Base-by-base conservation (phyloP, 37 sponge, comb jelly and placozoan genomes). In the Mnemiopsis leidyi region DNA sequence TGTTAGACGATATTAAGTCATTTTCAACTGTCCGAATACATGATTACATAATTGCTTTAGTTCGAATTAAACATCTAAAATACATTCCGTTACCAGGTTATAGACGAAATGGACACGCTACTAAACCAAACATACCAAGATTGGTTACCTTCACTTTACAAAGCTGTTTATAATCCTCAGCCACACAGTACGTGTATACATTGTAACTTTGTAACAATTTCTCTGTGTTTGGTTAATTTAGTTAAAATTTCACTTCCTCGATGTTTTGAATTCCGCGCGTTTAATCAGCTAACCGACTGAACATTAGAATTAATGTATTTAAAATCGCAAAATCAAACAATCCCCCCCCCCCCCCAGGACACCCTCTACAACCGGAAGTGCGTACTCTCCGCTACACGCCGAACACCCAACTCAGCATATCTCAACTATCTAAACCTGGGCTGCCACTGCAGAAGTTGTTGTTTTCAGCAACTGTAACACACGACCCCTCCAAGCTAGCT, bases 51-150 rank as follows among this genome's bases (percentile, higher is more conserved):
- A n/a, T n/a, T n/a, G n/a, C n/a, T n/a, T n/a, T n/a, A n/a, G n/a
- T n/a, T n/a, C n/a, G n/a, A n/a, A n/a, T n/a, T n/a, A n/a, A n/a
- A n/a, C n/a, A n/a, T n/a, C n/a, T n/a, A n/a, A n/a, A n/a, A n/a
- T n/a, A n/a, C n/a, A n/a, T n/a, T n/a, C n/a, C n/a, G n/a, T n/a
- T n/a, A n/a, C 24, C 73, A 69, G 73, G 97, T 99, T 24, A 85
- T 99, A 0, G 99, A 99, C 92, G 99, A 99, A 73, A 97, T 96
- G 35, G 99, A 99, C 69, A 92, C 95, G 30, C 90, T 99, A 32
- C 69, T 99, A 13, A 95, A 95, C 29, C 95, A 95, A 76, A 69
- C 94, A 13, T 95, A 93, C 92, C 94, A 96, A 26, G 94, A 93
- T 1, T 98, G 99, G 99, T 69, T 97, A 21, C 93, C 93, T 25